Conservation (phyloP, 1,140 invertebrate species). For the Littorina saxatilis region DNA sequence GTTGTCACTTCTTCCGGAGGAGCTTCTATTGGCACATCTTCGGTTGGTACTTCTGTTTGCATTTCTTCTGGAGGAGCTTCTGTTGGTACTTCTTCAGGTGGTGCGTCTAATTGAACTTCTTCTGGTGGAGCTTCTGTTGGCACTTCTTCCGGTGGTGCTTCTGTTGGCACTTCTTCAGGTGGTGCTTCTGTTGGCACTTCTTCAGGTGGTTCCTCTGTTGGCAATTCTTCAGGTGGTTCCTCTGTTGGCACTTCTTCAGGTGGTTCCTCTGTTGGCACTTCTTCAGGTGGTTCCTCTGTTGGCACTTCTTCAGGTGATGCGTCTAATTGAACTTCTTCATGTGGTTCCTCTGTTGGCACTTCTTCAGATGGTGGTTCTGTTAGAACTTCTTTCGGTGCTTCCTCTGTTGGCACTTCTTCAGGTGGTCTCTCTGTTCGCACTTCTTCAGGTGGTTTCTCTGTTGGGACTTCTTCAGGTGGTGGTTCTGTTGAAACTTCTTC, state of each 20-base stretch:
- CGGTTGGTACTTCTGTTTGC: neutral
- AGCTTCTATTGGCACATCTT: neutral
- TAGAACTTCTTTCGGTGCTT: neutral
- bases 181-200: neutral
- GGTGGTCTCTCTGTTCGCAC: neutral
- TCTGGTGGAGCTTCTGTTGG: neutral
- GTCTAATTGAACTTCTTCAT: no score
- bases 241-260: neutral
- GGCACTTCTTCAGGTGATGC: neutral
- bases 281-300: neutral
- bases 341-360: neutral
- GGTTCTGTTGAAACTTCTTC: no score
- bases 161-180: neutral
- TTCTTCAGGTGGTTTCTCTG: neutral
- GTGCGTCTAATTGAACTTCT: no score
- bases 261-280: neutral
- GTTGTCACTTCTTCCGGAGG: neutral
- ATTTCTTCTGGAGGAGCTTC: neutral
- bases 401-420: neutral
- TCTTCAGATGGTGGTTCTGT: slow-evolving; percentile 5
- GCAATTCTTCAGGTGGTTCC: neutral
- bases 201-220: neutral
- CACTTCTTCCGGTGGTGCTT: neutral
- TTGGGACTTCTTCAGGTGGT: neutral
- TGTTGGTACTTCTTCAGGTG: neutral